Percentiles rank a stretch among this genome's conserved stretches.
These are phyloP conservation scores for Chouioia cunea DNA, from an alignment of 2,888 invertebrate genomes.

Conservation along the genomic window DNA sequence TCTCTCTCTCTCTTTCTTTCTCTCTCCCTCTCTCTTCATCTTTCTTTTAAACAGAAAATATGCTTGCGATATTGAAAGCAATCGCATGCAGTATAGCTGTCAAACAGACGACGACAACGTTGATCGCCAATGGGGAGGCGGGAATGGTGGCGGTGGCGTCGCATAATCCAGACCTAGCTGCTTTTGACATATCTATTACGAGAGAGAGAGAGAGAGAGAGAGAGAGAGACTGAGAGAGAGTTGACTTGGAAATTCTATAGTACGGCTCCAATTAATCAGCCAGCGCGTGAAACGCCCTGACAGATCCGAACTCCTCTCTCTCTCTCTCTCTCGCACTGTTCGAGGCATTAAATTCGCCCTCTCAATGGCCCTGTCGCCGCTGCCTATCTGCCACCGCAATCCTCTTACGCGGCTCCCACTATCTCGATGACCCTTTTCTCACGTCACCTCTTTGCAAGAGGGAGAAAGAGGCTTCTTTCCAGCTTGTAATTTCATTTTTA, in stretches of 20 bases:
- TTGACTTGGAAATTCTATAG: slow-evolving; percentile 63
- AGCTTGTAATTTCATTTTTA: too few relatives aligned
- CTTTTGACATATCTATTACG: slow-evolving; percentile 68
- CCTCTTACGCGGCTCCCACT: not conserved
- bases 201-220: too few relatives aligned
- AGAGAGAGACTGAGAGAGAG: slow-evolving; percentile 52
- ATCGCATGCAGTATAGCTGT: too few relatives aligned
- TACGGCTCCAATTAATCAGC: slow-evolving; percentile 64
- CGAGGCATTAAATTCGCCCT: slow-evolving; percentile 57
- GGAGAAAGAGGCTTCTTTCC: too few relatives aligned
- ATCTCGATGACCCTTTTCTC: slow-evolving; percentile 34
- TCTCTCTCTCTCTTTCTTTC: slow-evolving; percentile 5
- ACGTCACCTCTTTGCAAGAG: not conserved
- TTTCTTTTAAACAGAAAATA: too few relatives aligned
- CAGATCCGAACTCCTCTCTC: slow-evolving; percentile 50
- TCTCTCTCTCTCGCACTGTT: slow-evolving; percentile 52
- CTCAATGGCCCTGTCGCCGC: not conserved
- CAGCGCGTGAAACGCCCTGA: slow-evolving; percentile 63
- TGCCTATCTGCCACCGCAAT: slow-evolving; percentile 9
- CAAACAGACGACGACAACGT: too few relatives aligned
- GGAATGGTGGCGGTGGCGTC: slow-evolving; percentile 13
- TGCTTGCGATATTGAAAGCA: too few relatives aligned
- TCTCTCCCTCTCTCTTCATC: slow-evolving; percentile 1
- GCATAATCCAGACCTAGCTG: slow-evolving; percentile 65
- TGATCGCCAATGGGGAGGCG: slow-evolving; percentile 10